Base-by-base conservation (phyloP, 2,113 vertebrate genomes). In the Hydrochoerus hydrochaeris region DNA sequence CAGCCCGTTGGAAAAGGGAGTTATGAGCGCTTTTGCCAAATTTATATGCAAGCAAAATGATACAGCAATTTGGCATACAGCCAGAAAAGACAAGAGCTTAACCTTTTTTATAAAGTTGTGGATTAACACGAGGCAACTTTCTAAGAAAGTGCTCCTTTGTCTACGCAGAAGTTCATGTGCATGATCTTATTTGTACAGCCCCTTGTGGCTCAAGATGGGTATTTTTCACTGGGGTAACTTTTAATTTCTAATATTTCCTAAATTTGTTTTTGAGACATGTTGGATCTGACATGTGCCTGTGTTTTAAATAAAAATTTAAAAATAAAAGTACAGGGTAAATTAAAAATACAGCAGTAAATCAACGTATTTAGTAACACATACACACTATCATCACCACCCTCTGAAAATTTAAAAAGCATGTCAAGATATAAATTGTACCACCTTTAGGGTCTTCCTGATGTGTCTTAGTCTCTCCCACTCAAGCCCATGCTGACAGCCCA, bases 211-310 rank as follows among this genome's bases (percentile, higher is more conserved):
- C 44, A 69, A 85, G 63, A 63, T 86, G 52, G 19, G 7, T 30
- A 60, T 65, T 91, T 96, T 94, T 81, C 62, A 78, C 35, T 54
- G n/a, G 9, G 0, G 2, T 52, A 71, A 88, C 46, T 52, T 94
- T 52, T 16, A 85, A 82, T 94, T 93, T 84, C 77, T 93, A 91
- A 86, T 94, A 6, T 46, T 69, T 49, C 57, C 62, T 62, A 95
- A 92, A 65, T 60, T 58, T 52, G 10, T 38, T 89, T 92, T 94
- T 69, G 69, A 44, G 71, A 88, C 19, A 71, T 14, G 28, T 35
- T 91, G 62, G 19, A 75, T 93, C 52, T 96, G 26, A 96, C 67
- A 88, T 35, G 35, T 60, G 49, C 62, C 28, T 52, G 17, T 32
- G 58, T 95, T 93, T 77, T 4, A 32, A 71, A 73, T 60, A 85